Conservation (phyloP, 2,113 vertebrate genomes). For the Nothobranchius furzeri region DNA sequence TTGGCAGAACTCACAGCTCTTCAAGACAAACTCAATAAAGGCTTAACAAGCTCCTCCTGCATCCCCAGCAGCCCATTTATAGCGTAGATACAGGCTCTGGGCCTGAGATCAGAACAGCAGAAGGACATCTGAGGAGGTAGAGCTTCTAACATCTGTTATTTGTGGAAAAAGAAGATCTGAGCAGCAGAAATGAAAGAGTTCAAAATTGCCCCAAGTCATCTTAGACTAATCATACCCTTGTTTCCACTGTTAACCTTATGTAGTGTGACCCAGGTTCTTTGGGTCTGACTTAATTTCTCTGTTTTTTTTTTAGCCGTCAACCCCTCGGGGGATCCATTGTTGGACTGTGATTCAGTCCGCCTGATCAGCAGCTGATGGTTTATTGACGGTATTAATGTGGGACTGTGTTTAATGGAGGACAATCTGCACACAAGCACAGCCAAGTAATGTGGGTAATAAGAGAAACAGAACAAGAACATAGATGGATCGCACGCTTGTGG, state of each 20-base stretch:
- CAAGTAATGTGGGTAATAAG: slow-evolving; percentile 11
- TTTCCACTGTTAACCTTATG: not conserved
- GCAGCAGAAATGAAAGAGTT: slow-evolving; percentile 4
- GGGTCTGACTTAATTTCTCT: not conserved
- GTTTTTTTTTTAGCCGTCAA: not conserved
- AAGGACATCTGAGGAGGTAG: not conserved
- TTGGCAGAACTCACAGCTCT: slow-evolving; percentile 39
- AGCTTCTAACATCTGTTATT: slow-evolving; percentile 2
- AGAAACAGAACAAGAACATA: slow-evolving; percentile 55
- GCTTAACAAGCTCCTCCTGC: slow-evolving; percentile 35
- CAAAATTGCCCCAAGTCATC: slow-evolving; percentile 1
- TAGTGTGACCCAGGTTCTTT: not conserved
- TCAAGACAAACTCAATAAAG: slow-evolving; percentile 52
- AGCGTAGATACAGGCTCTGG: slow-evolving; percentile 16
- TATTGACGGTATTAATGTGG: slow-evolving; percentile 9
- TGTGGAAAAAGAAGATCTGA: not conserved
- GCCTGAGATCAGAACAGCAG: slow-evolving; percentile 9
- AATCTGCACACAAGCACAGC: slow-evolving; percentile 3
- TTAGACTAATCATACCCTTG: not conserved
- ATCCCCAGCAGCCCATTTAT: slow-evolving; percentile 29
- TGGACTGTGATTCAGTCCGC: not conserved
- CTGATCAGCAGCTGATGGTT: slow-evolving; percentile 9
- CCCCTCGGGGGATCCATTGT: not conserved
- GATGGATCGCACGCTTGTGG: slow-evolving; percentile 25
- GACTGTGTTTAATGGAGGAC: slow-evolving; percentile 16